phyloP scores from a whole-genome alignment of 2,797 vertebrate genomes.

The Masticophis lateralis region DNA sequence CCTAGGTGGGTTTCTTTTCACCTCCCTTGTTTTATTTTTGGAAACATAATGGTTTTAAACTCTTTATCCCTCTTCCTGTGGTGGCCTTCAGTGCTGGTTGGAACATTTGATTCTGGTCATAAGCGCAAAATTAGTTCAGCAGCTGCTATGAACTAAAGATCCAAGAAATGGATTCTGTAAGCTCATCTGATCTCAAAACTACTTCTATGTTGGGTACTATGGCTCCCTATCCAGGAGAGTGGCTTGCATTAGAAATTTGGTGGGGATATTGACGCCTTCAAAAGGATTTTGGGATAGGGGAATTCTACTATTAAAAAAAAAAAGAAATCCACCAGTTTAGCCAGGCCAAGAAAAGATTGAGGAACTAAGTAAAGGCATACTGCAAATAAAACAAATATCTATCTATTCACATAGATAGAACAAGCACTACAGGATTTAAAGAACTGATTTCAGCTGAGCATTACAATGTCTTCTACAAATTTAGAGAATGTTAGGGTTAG shows the following conservation, averaged over 20 bases:
- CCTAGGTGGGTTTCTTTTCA: background rate
- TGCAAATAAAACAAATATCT: background rate
- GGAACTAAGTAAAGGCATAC: background rate
- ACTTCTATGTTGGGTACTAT: background rate
- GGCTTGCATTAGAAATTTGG: background rate
- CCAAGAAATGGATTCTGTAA: background rate
- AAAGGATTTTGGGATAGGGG: background rate
- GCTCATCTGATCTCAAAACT: background rate
- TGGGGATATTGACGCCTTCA: background rate
- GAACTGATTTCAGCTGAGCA: background rate
- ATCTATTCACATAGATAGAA: no score
- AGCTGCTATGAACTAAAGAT: background rate
- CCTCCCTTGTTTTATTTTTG: background rate
- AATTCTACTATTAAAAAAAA: background rate
- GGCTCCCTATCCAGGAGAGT: background rate
- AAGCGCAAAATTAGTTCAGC: background rate
- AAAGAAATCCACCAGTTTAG: background rate
- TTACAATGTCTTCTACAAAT: background rate
- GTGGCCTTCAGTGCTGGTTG: background rate
- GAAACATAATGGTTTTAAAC: constrained; percentile 13
- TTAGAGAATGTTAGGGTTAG: background rate
- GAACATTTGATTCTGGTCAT: background rate
- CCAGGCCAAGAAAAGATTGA: background rate
- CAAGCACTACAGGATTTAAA: background rate
- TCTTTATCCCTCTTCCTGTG: background rate